Percentiles rank a stretch among this genome's conserved stretches.
Evolutionary conservation across 1,140 invertebrate genomes (phyloP).

Genomic region (Calliopsis andreniformis): DNA sequence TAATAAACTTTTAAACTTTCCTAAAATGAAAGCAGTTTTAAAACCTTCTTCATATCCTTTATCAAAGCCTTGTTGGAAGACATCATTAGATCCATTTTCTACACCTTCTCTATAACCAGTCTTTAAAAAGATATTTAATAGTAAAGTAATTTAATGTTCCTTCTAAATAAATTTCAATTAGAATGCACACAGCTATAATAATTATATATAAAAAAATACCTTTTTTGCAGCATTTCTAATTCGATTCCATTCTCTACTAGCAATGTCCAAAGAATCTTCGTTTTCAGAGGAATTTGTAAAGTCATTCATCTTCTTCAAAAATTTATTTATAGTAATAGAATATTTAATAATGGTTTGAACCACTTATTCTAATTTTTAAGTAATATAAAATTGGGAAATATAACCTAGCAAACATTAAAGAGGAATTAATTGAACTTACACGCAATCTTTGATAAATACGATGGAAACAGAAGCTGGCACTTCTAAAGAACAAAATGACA

Average conservation of each 20-base stretch:
- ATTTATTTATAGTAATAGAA: neutral
- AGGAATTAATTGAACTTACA: neutral
- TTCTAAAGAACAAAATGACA: conserved; percentile 15
- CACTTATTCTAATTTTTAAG: neutral
- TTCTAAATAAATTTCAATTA: conserved; percentile 50
- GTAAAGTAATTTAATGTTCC: neutral
- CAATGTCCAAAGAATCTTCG: conserved; percentile 71
- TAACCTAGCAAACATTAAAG: conserved; percentile 19
- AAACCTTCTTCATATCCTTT: conserved; percentile 83
- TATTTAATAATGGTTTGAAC: neutral
- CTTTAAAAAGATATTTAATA: conserved; percentile 32
- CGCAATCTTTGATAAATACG: neutral
- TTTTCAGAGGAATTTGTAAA: neutral
- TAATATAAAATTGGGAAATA: too few relatives aligned
- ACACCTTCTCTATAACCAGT: conserved; percentile 83
- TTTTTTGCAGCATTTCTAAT: conserved; percentile 67
- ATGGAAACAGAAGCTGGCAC: conserved; percentile 42
- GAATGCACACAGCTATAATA: neutral
- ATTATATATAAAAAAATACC: conserved; percentile 59
- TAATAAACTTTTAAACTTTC: conserved; percentile 77
- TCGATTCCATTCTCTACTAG: conserved; percentile 73
- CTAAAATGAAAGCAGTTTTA: conserved; percentile 79
- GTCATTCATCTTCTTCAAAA: conserved; percentile 34
- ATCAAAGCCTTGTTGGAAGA: conserved; percentile 83
- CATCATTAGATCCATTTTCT: conserved; percentile 79